Evolutionary conservation across 2,113 vertebrate genomes (phyloP).

Genomic region (Eleginops maclovinus): DNA sequence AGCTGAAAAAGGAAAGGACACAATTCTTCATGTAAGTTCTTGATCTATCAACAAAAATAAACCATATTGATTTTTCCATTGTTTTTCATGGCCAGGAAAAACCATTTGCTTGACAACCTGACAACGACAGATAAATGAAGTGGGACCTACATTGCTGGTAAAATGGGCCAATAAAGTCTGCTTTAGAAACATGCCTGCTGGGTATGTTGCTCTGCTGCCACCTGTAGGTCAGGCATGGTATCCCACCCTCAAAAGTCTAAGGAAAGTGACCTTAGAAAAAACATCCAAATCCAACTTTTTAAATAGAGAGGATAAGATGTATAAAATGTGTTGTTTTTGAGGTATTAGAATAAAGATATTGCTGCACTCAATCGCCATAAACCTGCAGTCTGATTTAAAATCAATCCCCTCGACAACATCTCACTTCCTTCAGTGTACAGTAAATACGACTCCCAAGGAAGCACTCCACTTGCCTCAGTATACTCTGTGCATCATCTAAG

Average conservation of each 20-base stretch:
- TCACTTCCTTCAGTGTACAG: constrained; percentile 33
- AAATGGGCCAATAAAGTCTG: constrained; percentile 42
- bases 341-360: constrained; percentile 2
- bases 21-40: constrained; percentile 43
- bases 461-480: constrained; percentile 4
- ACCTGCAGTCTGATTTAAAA: constrained; percentile 40
- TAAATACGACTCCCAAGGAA: constrained; percentile 44
- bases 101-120: constrained; percentile 53
- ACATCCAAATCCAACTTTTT: background rate
- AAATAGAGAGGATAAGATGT: background rate
- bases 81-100: constrained; percentile 26
- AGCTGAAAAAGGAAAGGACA: constrained; percentile 69
- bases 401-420: constrained; percentile 34
- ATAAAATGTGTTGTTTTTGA: background rate
- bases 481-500: constrained; percentile 33
- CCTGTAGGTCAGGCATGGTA: constrained; percentile 62
- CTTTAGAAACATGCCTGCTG: constrained; percentile 44
- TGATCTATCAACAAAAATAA: constrained; percentile 42
- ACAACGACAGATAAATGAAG: constrained; percentile 43
- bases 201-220: constrained; percentile 73
- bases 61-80: background rate
- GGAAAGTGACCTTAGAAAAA: constrained; percentile 44
- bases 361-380: background rate
- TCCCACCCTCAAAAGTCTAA: constrained; percentile 29
- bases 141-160: constrained; percentile 8